phyloP scores from a whole-genome alignment of 1,140 invertebrate species.

The Ditylenchus dipsaci region DNA sequence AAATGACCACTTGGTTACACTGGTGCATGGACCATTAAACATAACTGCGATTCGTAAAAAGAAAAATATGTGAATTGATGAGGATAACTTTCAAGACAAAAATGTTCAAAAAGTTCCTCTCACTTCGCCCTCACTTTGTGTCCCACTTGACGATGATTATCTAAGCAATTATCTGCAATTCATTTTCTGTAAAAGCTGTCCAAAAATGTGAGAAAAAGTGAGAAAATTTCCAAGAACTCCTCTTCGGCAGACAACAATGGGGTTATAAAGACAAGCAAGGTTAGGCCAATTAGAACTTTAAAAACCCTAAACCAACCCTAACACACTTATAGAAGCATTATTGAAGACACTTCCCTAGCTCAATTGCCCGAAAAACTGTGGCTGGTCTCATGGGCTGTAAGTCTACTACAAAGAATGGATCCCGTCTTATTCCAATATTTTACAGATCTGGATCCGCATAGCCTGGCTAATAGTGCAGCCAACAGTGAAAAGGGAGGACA shows the following conservation, averaged over 20 bases:
- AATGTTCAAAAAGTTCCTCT: too few relatives aligned
- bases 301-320: conserved; percentile 2
- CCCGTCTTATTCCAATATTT: too few relatives aligned
- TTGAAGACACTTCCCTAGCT: conserved; percentile 22
- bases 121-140: too few relatives aligned
- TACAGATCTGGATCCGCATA: conserved; percentile 29
- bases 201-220: too few relatives aligned
- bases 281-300: not conserved
- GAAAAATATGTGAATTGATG: too few relatives aligned
- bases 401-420: not conserved
- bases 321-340: not conserved
- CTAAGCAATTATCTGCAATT: too few relatives aligned
- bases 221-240: conserved; percentile 60
- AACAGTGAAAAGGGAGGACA: not conserved
- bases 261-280: conserved; percentile 1
- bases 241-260: conserved; percentile 37
- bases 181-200: too few relatives aligned
- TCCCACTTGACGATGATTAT: too few relatives aligned
- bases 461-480: conserved; percentile 35
- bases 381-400: conserved; percentile 42
- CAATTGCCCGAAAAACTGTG: conserved; percentile 41
- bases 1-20: too few relatives aligned
- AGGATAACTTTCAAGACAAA: too few relatives aligned
- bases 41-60: too few relatives aligned
- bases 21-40: too few relatives aligned